Base-by-base conservation (phyloP, 2,888 invertebrate species). In the Congeria kusceri region DNA sequence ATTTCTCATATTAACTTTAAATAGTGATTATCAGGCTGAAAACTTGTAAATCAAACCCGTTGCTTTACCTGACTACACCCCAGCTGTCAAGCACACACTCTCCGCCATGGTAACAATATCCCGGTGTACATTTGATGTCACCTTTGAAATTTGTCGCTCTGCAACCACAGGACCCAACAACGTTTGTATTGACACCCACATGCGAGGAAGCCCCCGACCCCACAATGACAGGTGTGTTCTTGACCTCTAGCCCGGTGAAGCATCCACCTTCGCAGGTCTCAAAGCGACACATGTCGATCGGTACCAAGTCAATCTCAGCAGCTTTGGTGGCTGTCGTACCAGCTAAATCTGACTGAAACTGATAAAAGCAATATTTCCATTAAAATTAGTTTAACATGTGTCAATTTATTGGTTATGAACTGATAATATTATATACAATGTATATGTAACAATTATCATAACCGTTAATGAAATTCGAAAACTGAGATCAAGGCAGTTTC, bases 191-290 rank as follows among this genome's bases (percentile, higher is more conserved):
- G 0, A 99, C 98, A 13, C 99, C 99, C 39, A 99, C 98, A 77
- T 99, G 95, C 0, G 99, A 97, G 0, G 99, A 99, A 94, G 97
- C 97, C 92, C 99, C 99, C 18, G 99, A 97, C 94, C 98, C 98
- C 1, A 99, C 98, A 96, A 99, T 96, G 90, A 86, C 85, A 0
- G 93, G 92, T 47, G 80, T 79, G 64, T 86, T 29, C 69, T 85
- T 86, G 9, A 92, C 87, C 18, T 97, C 97, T 83, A 99, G 95
- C 27, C 96, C 96, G 94, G 98, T 99, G 29, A 97, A 98, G 93
- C 99, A 99, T 18, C 39, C 32, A 18, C 98, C 98, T 75, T 90
- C 91, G 83, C 92, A 93, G 20, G 74, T 83, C 75, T 93, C 92
- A 44, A 89, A 73, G 27, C 87, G 74, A 84, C 93, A 93, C 90